Evolutionary conservation across 2,797 vertebrate genomes (phyloP), one percentile per base, ranked within the genome.

Genomic region (Pantherophis vulpinus): DNA sequence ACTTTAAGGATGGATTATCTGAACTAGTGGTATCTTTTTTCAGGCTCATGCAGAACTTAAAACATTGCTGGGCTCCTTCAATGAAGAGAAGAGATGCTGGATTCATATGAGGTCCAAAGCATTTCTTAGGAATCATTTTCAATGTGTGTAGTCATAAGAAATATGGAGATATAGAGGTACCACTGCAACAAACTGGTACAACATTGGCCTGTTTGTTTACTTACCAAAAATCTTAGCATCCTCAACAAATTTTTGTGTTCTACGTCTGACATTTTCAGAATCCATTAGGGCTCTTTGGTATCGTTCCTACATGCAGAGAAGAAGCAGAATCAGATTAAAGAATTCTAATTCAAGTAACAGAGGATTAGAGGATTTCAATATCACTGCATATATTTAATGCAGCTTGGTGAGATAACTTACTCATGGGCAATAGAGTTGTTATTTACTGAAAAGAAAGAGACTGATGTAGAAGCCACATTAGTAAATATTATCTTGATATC

Each of bases 211-310:
- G 14, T 74, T 90, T 8, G 93, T 94, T 79, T 63, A 92, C 97
- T 98, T 97, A 98, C 98, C 98, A 97, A 98, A 99, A 94, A 98
- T 96, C 95, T 99, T 99, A 93, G 98, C 98, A 16, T 98, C 98
- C 96, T 98, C 98, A 54, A 99, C 98, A 97, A 98, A 98, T 96
- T 98, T 99, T 96, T 98, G 98, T 0, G 98, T 98, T 94, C 98
- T 97, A 95, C 97, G 98, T 55, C 98, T 97, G 93, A 98, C 98
- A 1, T 97, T 98, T 95, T 98, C 98, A 0, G 98, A 98, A 90
- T 98, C 98, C 11, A 98, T 97, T 70, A 98, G 7, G 60, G 98
- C 98, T 95, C 94, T 98, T 91, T 97, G 96, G 96, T 98, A 98
- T 20, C 97, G 97, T 92, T 98, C 97, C 98, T 99, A 94, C n/a